These are phyloP conservation scores for Sitta carolinensis DNA, from an alignment of 2,797 vertebrate species.

Conservation along the genomic window DNA sequence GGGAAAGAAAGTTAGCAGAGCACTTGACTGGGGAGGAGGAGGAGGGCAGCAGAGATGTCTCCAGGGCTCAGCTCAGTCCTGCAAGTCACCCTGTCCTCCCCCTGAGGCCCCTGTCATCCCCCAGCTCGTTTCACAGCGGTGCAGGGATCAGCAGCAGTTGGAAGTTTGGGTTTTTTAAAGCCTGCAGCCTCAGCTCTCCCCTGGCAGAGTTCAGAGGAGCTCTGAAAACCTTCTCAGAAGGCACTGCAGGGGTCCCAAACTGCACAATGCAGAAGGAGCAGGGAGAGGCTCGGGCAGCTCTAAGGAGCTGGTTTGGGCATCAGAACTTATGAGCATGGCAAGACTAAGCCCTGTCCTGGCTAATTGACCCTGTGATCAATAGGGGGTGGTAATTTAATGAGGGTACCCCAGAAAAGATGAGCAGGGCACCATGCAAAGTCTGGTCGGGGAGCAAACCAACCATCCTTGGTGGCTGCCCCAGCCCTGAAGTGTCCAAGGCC, in stretches of 20 bases:
- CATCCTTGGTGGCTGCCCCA: neutral
- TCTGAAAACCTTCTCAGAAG: constrained; percentile 11
- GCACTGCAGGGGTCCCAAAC: neutral
- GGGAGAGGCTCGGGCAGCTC: neutral
- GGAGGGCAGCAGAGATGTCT: neutral
- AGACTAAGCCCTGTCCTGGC: neutral
- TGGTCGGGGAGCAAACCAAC: neutral
- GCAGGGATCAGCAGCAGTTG: neutral
- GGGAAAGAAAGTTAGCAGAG: neutral
- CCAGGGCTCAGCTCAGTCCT: neutral
- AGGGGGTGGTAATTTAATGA: neutral
- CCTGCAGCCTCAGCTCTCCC: constrained; percentile 9
- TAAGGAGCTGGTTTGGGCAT: neutral
- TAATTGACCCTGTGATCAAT: neutral
- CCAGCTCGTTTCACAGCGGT: accelerated
- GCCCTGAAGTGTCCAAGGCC: neutral
- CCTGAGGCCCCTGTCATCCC: neutral
- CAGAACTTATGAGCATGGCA: neutral
- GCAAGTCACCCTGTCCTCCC: neutral
- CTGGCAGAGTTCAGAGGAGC: neutral
- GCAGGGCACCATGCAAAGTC: neutral
- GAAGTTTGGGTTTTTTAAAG: neutral
- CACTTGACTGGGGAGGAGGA: neutral
- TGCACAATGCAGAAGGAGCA: neutral
- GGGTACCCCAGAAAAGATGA: neutral